These are phyloP conservation scores for Odontesthes bonariensis DNA, from an alignment of 2,113 vertebrate genomes.

Conservation along the genomic window DNA sequence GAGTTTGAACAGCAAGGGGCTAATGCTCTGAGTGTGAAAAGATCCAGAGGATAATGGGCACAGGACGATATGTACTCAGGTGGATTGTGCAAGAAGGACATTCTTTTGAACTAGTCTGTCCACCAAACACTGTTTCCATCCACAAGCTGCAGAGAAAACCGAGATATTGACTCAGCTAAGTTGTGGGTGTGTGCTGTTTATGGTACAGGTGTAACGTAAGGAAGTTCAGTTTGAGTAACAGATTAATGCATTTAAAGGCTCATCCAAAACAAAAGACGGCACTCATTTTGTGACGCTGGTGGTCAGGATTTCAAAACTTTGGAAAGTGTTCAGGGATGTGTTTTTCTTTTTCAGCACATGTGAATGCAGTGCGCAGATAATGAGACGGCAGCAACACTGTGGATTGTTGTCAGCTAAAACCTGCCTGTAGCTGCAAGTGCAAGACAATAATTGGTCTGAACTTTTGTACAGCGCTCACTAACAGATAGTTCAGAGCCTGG, in stretches of 20 bases:
- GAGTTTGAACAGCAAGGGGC: not conserved
- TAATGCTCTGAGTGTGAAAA: not conserved
- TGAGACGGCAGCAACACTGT: not conserved
- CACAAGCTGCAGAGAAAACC: not conserved
- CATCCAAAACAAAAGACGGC: not conserved
- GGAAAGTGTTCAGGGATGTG: not conserved
- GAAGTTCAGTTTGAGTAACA: not conserved
- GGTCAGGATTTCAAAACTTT: not conserved
- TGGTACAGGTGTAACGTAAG: not conserved
- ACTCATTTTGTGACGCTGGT: not conserved
- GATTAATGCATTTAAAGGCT: not conserved
- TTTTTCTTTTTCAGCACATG: not conserved
- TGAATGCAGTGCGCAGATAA: not conserved
- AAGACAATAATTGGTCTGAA: too few species aligned
- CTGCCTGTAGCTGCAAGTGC: too few species aligned
- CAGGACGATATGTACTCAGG: not conserved
- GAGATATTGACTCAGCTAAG: not conserved
- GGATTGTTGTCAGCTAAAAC: too few species aligned
- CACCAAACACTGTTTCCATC: not conserved
- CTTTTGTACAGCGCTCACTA: too few species aligned
- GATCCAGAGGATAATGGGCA: not conserved
- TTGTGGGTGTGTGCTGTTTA: not conserved
- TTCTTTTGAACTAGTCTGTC: too few species aligned
- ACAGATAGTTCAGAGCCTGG: too few species aligned
- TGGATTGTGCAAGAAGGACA: not conserved